Evolutionary conservation across 2,888 invertebrate species (phyloP), one percentile per base, ranked within the genome.

Genomic region (Drosophila paranaensis): DNA sequence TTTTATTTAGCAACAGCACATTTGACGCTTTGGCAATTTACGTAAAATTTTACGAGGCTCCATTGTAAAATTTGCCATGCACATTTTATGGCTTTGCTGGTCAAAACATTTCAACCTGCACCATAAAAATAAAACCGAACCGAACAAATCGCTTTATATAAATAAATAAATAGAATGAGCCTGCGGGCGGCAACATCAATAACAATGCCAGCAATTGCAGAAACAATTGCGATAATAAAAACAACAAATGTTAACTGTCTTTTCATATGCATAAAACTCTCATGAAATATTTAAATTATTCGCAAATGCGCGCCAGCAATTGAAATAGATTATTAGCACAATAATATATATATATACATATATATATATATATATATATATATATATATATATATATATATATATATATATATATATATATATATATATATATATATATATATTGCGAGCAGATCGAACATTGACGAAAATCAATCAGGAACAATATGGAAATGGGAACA

Each of bases 21-120:
- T 77, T 77, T 82, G 74, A 71, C 71, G 69, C 69, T 79, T 57
- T 51, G 70, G 68, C 68, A 74, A 74, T 80, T 73, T 68, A 73
- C 69, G 75, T 82, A 88, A 75, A 79, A 71, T 84, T 84, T 81
- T 72, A 79, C 85, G 74, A 84, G 76, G 55, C 82, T 71, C 82
- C 77, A 82, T 77, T 85, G 82, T 71, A 69, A 75, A 81, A 71
- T 71, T 81, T 74, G 70, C 75, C 75, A 72, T 78, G 77, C 69
- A 77, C 73, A 82, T 82, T 84, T 81, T 75, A 75, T 77, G 68
- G 71, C 65, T 72, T 87, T 77, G 63, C 66, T 68, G 65, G 73
- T 73, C 72, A 66, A 76, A 80, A 70, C 66, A 77, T 73, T 77
- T 71, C 60, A 75, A 79, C 76, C 79, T 74, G 77, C 48, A 61